Conservation (phyloP, 1,140 invertebrate species). For the Tenebrio molitor region DNA sequence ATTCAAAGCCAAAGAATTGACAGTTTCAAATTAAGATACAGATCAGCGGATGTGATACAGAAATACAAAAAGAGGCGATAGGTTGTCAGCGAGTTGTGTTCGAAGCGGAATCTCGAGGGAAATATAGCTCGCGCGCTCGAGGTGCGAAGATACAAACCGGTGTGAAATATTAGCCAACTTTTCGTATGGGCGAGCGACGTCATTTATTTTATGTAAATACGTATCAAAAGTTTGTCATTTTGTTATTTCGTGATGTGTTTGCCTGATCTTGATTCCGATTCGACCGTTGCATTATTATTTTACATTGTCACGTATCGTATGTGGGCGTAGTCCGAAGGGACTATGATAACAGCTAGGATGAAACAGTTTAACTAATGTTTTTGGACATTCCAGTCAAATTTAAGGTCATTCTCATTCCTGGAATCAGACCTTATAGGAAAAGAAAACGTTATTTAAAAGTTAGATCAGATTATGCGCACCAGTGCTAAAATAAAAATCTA, state of each 20-base stretch:
- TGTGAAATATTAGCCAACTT: conserved; percentile 67
- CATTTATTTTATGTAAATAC: conserved; percentile 66
- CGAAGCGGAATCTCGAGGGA: conserved; percentile 59
- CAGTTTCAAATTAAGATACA: conserved; percentile 63
- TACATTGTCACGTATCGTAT: too few relatives aligned
- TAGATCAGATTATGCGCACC: too few relatives aligned
- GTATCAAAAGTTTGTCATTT: conserved; percentile 61
- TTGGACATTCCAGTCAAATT: too few relatives aligned
- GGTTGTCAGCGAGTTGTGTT: conserved; percentile 51
- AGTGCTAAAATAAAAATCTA: too few relatives aligned
- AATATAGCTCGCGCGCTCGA: conserved; percentile 62
- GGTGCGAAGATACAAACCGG: conserved; percentile 59
- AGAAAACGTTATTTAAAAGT: too few relatives aligned
- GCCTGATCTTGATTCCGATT: background rate
- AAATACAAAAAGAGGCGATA: conserved; percentile 59
- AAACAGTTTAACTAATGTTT: too few relatives aligned
- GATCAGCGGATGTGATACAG: conserved; percentile 53
- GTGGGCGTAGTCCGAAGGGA: too few relatives aligned
- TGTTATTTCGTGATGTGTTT: conserved; percentile 44
- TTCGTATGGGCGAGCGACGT: conserved; percentile 66
- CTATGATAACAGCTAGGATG: too few relatives aligned
- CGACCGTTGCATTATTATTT: background rate
- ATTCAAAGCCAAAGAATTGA: conserved; percentile 55
- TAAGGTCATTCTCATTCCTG: too few relatives aligned
- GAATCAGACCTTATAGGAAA: too few relatives aligned